These are phyloP conservation scores for Dunckerocampus dactyliophorus DNA, from an alignment of 2,113 vertebrate genomes.

Conservation along the genomic window DNA sequence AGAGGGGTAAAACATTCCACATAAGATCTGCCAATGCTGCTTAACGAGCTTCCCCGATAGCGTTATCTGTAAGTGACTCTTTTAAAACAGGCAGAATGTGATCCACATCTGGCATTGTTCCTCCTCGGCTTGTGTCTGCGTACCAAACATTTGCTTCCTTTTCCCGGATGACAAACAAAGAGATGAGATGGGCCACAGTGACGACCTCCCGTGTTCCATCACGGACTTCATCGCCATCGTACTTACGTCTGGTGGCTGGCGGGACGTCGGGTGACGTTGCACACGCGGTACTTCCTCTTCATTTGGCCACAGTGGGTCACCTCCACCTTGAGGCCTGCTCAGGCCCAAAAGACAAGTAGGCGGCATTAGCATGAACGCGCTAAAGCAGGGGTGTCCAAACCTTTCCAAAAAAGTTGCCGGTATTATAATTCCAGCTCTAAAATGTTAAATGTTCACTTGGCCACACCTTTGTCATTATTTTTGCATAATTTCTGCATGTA, in stretches of 20 bases:
- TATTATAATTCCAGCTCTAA: too few species aligned
- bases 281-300: slow-evolving; percentile 97
- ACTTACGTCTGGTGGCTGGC: slow-evolving; percentile 97
- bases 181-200: background rate
- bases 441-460: too few species aligned
- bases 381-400: too few species aligned
- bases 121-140: background rate
- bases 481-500: too few species aligned
- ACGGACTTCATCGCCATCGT: background rate
- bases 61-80: too few species aligned
- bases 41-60: too few species aligned
- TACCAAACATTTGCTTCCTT: background rate
- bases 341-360: background rate
- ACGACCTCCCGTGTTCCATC: background rate
- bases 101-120: background rate
- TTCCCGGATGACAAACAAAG: background rate
- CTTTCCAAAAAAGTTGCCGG: too few species aligned
- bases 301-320: slow-evolving; percentile 99
- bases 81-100: background rate
- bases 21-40: background rate
- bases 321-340: slow-evolving; percentile 94
- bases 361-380: too few species aligned
- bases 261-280: slow-evolving; percentile 93
- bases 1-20: background rate
- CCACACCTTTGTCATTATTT: too few species aligned